Conservation (phyloP, 1,140 invertebrate genomes). For the Archivesica marissinica region DNA sequence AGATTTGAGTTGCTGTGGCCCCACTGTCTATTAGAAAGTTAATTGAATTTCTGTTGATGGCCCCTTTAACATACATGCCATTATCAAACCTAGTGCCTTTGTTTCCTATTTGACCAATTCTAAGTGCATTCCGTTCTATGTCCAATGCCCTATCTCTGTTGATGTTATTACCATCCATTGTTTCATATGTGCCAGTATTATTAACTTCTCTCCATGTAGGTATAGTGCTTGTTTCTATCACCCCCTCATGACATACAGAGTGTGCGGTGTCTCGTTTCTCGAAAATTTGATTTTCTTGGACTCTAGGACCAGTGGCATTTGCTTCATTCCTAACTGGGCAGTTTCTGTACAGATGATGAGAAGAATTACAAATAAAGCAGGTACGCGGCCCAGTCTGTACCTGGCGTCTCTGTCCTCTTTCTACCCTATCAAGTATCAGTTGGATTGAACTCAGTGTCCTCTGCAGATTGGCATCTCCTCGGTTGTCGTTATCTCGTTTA, state of each 20-base stretch:
- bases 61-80: conserved; percentile 10
- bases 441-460: not conserved
- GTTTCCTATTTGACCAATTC: not conserved
- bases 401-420: not conserved
- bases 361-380: too few relatives aligned
- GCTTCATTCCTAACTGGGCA: too few relatives aligned
- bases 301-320: conserved; percentile 4
- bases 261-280: conserved; percentile 1
- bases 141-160: not conserved
- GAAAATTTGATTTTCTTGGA: not conserved
- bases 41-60: not conserved
- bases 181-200: too few relatives aligned
- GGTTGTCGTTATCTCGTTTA: not conserved
- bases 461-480: not conserved
- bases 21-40: conserved; percentile 18
- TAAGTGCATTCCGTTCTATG: not conserved
- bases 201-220: too few relatives aligned
- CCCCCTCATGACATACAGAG: not conserved
- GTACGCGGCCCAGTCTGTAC: too few relatives aligned
- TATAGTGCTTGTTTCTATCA: not conserved
- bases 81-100: not conserved
- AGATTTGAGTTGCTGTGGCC: not conserved
- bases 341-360: too few relatives aligned
- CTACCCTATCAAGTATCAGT: not conserved
- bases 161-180: too few relatives aligned